Evolutionary conservation across 2,888 invertebrate species (phyloP).

Genomic region (Morinoia aosen): DNA sequence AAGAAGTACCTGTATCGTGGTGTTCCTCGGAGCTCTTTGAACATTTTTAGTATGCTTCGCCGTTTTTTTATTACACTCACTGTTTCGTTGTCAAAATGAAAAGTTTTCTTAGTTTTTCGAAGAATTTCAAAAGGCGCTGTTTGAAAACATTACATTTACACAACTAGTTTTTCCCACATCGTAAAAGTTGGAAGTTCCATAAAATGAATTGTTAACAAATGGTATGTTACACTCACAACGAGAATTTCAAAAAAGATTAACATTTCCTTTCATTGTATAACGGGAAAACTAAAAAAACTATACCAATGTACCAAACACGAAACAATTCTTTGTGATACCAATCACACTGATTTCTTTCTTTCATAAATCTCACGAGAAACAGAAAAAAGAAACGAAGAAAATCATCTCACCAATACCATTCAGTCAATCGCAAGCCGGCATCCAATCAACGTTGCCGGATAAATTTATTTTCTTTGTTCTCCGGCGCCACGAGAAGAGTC

Average conservation of each 20-base stretch:
- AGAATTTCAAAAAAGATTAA: background rate
- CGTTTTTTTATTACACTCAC: too few species aligned
- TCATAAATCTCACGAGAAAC: background rate
- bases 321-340: background rate
- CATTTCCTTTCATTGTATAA: background rate
- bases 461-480: background rate
- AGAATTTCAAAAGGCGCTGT: background rate
- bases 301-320: background rate
- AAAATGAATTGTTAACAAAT: background rate
- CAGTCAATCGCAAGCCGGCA: slow-evolving; percentile 3
- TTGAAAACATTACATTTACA: background rate
- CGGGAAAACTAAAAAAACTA: background rate
- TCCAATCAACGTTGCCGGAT: background rate
- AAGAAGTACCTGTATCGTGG: too few species aligned
- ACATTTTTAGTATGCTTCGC: too few species aligned
- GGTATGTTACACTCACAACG: background rate
- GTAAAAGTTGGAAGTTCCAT: background rate
- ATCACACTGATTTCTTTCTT: background rate
- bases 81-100: too few species aligned
- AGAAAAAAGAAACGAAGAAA: background rate
- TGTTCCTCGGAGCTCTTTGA: too few species aligned
- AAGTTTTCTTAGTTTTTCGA: background rate
- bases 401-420: background rate
- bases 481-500: background rate
- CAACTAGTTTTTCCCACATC: background rate